Base-by-base conservation (phyloP, 2,113 vertebrate genomes). In the Amphiprion percula region DNA sequence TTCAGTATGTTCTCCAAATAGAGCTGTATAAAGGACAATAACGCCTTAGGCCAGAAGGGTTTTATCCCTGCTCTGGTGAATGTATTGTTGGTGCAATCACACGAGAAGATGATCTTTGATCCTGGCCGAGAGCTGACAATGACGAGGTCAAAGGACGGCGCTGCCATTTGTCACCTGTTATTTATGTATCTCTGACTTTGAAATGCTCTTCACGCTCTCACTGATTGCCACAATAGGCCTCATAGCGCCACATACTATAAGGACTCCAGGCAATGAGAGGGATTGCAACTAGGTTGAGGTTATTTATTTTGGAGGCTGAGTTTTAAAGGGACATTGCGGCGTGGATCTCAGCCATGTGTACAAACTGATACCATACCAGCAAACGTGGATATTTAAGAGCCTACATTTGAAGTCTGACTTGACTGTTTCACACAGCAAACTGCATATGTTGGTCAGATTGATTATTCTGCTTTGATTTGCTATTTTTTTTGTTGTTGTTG, bases 71-170 rank as follows among this genome's bases (percentile, higher is more conserved):
- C 50, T 1, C 64, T 61, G 46, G 52, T 39, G 23, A 28, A 50
- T 12, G 23, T 11, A 15, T 66, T 68, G 26, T 49, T 73, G n/a
- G 60, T 33, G 3, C 39, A 17, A 54, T 80, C 54, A 52, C 59
- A 68, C 1, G n/a, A 64, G 66, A 79, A 64, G 59, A 44, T 78
- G 63, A 80, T 59, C 44, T 76, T 55, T 83, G 80, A 71, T 74
- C 50, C 62, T 1, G 0, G 41, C 41, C 50, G 59, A 66, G 53
- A 76, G 60, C 44, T 62, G 63, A 81, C 71, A 52, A 71, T 58
- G 49, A 77, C 68, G 2, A 78, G 79, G 84, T 74, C 65, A 65
- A 56, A 63, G 60, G 73, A 58, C 62, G n/a, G 77, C 77, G 64
- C 55, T 4, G 4, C 62, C 53, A 26, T 44, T 62, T 69, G 77